Base-by-base conservation (phyloP, 2,888 invertebrate genomes). In the Ophioninae sp. region DNA sequence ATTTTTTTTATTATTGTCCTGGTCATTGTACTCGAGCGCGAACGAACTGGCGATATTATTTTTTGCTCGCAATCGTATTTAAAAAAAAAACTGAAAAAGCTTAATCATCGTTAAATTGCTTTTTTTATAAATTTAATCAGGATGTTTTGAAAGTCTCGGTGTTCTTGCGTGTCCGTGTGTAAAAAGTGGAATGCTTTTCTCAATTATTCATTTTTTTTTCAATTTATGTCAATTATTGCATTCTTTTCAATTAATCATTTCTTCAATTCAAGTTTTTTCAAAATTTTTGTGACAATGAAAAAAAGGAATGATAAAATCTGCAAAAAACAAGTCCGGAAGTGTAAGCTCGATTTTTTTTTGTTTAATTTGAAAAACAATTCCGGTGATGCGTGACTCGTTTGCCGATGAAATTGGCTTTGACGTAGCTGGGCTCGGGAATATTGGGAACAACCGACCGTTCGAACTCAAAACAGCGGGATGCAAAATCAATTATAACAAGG, bases 161-260 rank as follows among this genome's bases (percentile, higher is more conserved):
- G 83, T 78, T 65, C 63, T 30, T 73, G 67, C 61, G 74, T 61
- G 13, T 79, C 39, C 69, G 64, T 67, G 58, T 74, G 79, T 65
- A 59, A 76, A 85, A 89, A 88, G 89, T 87, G 86, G 87, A 88
- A 86, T 17, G 89, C 89, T 89, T 89, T 88, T 85, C 86, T 87
- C 85, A 85, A 86, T 81, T 37, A 68, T 10, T 44, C n/a, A 41
- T 56, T 79, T 69, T 85, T 82, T 83, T 39, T 65, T 81, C 78
- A 74, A 61, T 6, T 8, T 13, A 13, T 51, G 3, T 30, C 30
- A 1, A 51, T 0, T 17, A 51, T 51, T 51, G 30, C 51, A 51
- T 0, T 51, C 13, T 30, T 30, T 30, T 30, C 30, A 30, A 51
- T 51, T 51, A 0, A 6, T 17, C 51, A 17, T 13, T 17, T 17